Conservation (phyloP, 1,140 invertebrate species). For the Brachionus plicatilis region DNA sequence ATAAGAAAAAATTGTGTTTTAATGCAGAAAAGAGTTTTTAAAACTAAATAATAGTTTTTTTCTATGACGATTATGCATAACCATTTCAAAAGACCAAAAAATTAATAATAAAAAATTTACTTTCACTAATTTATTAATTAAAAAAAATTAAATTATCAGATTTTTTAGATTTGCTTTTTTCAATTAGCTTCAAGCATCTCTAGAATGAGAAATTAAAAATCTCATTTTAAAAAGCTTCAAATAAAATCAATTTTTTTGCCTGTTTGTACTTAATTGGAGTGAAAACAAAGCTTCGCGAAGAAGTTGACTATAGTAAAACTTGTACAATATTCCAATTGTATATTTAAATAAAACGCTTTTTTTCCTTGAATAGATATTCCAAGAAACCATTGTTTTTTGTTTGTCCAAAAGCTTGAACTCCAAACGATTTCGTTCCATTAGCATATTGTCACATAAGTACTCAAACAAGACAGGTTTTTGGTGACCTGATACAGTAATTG, state of each 20-base stretch:
- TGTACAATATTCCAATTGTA: not conserved
- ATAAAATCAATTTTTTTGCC: not conserved
- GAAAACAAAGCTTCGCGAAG: constrained; percentile 32
- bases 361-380: constrained; percentile 19
- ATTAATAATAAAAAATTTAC: too few species aligned
- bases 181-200: too few species aligned
- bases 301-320: constrained; percentile 29
- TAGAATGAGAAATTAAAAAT: too few species aligned
- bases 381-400: constrained; percentile 1
- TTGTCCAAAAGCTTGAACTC: not conserved
- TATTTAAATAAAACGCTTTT: constrained; percentile 27
- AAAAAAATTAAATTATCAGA: too few species aligned
- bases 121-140: too few species aligned
- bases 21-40: too few species aligned
- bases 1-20: too few species aligned
- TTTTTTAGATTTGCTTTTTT: too few species aligned
- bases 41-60: too few species aligned
- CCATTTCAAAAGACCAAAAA: too few species aligned
- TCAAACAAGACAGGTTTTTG: constrained; percentile 30
- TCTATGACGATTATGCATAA: too few species aligned
- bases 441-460: constrained; percentile 25
- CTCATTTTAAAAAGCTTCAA: too few species aligned
- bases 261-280: constrained; percentile 7
- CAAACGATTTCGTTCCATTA: constrained; percentile 15
- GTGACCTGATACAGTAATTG: not conserved